Evolutionary conservation across 2,113 vertebrate genomes (phyloP), one percentile per base, ranked within the genome.

Genomic region (Noctilio leporinus): DNA sequence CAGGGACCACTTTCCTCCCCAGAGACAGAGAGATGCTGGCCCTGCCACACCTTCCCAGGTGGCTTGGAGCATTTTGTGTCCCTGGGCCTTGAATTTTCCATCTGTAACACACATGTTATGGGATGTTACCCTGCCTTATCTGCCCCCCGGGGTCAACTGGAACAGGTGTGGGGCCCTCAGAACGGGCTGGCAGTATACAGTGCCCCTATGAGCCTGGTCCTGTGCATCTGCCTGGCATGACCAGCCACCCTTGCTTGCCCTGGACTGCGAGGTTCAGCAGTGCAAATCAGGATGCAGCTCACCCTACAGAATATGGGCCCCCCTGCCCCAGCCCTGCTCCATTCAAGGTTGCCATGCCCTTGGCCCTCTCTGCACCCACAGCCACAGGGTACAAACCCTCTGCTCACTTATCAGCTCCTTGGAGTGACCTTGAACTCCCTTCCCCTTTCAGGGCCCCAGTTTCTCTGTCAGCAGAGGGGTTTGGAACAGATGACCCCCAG

Each of bases 401-500:
- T 19, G 17, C 65, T 33, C 12, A 1, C 67, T 70, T 73, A n/a
- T 7, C 40, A 26, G 14, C 59, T 95, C 84, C 57, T 86, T 51
- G 40, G 89, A 80, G n/a, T 87, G 59, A 96, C 76, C 95, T 90
- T 91, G 85, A 84, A 67, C 64, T 84, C n/a, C 6, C 55, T 57
- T 16, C 51, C 64, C n/a, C 17, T 57, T 5, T 45, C 30, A 47
- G 77, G 47, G 14, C 55, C 49, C 78, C 84, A 35, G 51, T 59
- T 77, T 30, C 65, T 84, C 47, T 53, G 17, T 67, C 57, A 59
- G 49, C 45, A n/a, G 43, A 91, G 45, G 26, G 65, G 49, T 6
- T 53, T 62, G n/a, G 57, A 83, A 47, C 77, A 73, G 43, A 77
- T 75, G 89, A 86, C 80, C 26, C 72, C 1, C 10, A 38, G 93